A percentile compares a stretch with the other conserved stretches of the same genome.
Conservation (phyloP, 2,888 invertebrate species). For the Luperina testacea region DNA sequence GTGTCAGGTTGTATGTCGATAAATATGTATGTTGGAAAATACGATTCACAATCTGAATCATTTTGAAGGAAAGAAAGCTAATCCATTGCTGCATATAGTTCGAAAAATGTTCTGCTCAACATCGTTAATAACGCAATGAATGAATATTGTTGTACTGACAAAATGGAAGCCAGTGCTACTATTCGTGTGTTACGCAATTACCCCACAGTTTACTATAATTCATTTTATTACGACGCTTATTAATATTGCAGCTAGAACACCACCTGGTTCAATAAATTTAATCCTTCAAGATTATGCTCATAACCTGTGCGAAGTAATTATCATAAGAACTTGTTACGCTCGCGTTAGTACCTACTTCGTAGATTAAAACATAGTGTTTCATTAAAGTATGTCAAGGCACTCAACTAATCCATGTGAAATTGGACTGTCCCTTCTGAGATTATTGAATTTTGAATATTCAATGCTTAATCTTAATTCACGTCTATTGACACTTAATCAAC, state of each 20-base stretch:
- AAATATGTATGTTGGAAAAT: no score
- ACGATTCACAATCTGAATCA: no score
- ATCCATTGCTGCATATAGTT: no score
- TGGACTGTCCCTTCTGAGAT: constrained; percentile 22
- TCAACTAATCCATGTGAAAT: constrained; percentile 47
- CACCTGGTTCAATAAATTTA: background rate
- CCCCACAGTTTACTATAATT: background rate
- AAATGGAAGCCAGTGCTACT: background rate
- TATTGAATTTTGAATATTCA: no score
- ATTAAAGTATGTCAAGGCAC: constrained; percentile 52
- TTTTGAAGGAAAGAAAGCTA: no score
- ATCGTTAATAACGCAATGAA: background rate
- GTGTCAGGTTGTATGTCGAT: no score
- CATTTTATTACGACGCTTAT: background rate
- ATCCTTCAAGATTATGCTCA: constrained; percentile 48
- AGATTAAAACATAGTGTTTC: constrained; percentile 16
- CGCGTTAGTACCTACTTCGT: no score
- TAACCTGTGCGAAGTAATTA: constrained; percentile 48
- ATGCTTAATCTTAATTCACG: no score
- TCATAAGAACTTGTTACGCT: constrained; percentile 33
- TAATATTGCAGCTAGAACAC: background rate
- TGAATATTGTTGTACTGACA: background rate
- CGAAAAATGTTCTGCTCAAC: background rate
- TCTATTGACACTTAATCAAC: no score
- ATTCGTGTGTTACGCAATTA: background rate